These are phyloP conservation scores for Ahaetulla prasina DNA, from an alignment of 2,113 vertebrate genomes.

Conservation along the genomic window DNA sequence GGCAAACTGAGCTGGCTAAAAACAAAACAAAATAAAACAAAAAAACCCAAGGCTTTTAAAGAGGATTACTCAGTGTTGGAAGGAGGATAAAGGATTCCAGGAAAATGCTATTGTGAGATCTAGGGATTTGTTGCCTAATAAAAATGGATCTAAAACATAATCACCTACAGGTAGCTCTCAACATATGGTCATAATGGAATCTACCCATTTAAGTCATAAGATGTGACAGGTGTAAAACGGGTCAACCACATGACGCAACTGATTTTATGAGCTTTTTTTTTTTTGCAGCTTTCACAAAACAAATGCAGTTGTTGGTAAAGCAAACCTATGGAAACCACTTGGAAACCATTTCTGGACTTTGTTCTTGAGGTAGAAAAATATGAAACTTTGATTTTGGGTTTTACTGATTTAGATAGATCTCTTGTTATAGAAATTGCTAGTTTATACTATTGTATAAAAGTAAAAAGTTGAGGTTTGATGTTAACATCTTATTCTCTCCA, in stretches of 20 bases:
- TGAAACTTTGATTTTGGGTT: too few species aligned
- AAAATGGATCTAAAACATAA: background rate
- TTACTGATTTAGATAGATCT: too few species aligned
- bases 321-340: background rate
- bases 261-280: background rate
- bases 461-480: too few species aligned
- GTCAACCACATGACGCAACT: background rate
- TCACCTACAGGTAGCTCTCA: background rate
- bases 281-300: background rate
- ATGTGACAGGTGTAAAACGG: background rate
- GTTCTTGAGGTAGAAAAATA: too few species aligned
- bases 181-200: background rate
- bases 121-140: background rate
- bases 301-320: background rate
- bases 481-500: too few species aligned
- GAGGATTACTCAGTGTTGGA: background rate
- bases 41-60: background rate
- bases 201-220: background rate
- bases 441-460: too few species aligned
- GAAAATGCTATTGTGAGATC: background rate
- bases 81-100: slow-evolving; percentile 36
- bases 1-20: background rate
- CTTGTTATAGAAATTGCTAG: too few species aligned
- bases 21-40: background rate
- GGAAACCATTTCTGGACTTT: too few species aligned